A percentile compares a stretch with the other conserved stretches of the same genome.
These are phyloP conservation scores for Enteromius mattozi DNA, from an alignment of 2,797 vertebrate species.

Conservation along the genomic window DNA sequence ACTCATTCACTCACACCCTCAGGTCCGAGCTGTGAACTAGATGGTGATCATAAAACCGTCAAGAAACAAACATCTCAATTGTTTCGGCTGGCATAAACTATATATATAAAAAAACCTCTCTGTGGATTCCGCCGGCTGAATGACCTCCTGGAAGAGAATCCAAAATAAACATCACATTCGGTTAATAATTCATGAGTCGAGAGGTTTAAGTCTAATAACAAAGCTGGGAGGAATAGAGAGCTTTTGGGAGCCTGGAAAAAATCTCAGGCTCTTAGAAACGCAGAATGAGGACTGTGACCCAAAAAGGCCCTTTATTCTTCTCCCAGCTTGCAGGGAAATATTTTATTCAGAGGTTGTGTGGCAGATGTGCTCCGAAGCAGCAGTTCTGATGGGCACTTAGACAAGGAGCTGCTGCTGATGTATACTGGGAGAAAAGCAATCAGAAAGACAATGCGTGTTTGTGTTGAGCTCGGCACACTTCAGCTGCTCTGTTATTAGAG, in stretches of 20 bases:
- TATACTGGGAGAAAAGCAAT: constrained; percentile 23
- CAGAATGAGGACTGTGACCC: constrained; percentile 60
- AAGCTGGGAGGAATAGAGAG: constrained; percentile 12
- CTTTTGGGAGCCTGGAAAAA: constrained; percentile 29
- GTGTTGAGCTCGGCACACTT: neutral
- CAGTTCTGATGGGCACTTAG: constrained; percentile 49
- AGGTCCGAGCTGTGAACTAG: constrained; percentile 29
- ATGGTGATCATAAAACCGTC: neutral
- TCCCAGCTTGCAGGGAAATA: constrained; percentile 64
- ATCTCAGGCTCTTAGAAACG: constrained; percentile 51
- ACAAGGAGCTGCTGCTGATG: constrained; percentile 31
- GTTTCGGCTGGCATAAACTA: neutral
- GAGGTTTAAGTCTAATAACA: constrained; percentile 35
- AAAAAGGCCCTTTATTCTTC: constrained; percentile 59
- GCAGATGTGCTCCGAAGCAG: constrained; percentile 67
- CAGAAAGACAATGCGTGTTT: constrained; percentile 22
- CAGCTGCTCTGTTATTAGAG: constrained; percentile 18
- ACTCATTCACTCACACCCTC: constrained; percentile 49
- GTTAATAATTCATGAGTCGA: constrained; percentile 43
- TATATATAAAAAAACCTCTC: neutral
- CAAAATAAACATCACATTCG: constrained; percentile 25
- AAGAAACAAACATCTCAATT: constrained; percentile 15
- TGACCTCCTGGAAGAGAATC: constrained; percentile 27
- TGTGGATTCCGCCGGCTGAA: constrained; percentile 5
- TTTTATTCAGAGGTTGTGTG: constrained; percentile 71